Evolutionary conservation across 2,797 vertebrate species (phyloP), one percentile per base, ranked within the genome.

Genomic region (Fratercula arctica): DNA sequence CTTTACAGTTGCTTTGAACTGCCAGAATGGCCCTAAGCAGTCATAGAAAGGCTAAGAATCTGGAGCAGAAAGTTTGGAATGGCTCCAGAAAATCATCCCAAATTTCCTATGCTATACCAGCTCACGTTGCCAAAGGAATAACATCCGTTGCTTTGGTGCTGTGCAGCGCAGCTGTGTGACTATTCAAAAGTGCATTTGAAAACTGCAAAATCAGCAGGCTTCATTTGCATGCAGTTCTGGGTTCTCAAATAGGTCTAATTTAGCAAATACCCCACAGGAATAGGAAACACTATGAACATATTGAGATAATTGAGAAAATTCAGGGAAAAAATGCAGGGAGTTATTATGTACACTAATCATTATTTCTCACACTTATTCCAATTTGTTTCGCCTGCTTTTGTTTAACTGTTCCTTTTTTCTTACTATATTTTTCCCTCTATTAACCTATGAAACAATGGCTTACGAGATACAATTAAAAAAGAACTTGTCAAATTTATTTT

Each of bases 221-320:
- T 93, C n/a, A 78, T 72, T 78, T 81, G 13, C 69, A 81, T 76
- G 54, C 46, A 61, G 46, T 73, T 93, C 74, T 84, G 59, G 46
- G 48, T 79, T 84, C 45, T 75, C 69, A 78, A 46, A 75, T 54
- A 90, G 37, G 33, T 84, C 66, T 95, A 89, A 95, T 94, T 95
- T 88, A 92, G 79, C 70, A 88, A 95, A 93, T 41, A 61, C 9
- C 57, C 37, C 73, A 85, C 35, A 93, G 80, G 87, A 94, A 79
- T 48, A 76, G 46, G 50, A 81, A 94, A 86, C 13, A 51, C 15
- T 90, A 43, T 29, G 90, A 89, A 59, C 35, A 67, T 82, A 89
- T 23, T 89, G 88, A 84, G 80, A 90, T 85, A 90, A 86, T 13
- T 75, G 53, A 93, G 73, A 78, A 96, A 90, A 93, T 90, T 63